Base-by-base conservation (phyloP, 2,797 vertebrate genomes). In the Artibeus lituratus region DNA sequence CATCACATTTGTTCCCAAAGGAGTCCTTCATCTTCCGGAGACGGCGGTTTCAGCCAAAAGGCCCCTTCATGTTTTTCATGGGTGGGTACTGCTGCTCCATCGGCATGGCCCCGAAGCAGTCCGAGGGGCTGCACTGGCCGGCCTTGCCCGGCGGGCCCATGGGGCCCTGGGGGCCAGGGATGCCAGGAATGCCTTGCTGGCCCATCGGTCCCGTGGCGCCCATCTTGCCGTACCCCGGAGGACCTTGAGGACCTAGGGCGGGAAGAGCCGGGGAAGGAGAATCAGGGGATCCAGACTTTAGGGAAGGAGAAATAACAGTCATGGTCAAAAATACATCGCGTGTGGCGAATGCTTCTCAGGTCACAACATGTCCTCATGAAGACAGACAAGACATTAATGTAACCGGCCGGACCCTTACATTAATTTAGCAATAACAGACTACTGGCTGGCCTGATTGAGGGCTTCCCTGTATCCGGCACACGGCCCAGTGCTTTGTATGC, bases 151-250 rank as follows among this genome's bases (percentile, higher is more conserved):
- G 99, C 3, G 98, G 94, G 53, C 99, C 99, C 2, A 98, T 69
- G 9, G 98, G 93, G 0, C 99, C 99, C 0, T 99, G 98, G 4
- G 99, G 97, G 0, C 99, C 99, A 1, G 99, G 99, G 80, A 99
- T 98, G 0, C 99, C 99, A 0, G 99, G 99, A 90, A 99, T 99
- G 26, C 99, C 99, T 98, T 99, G 99, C 92, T 99, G 99, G 47
- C 99, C 99, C 95, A 99, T 99, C 0, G 99, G 94, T 53, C 99
- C 99, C 0, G 99, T 98, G 19, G 99, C 98, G 0, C 99, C 99
- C 97, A 99, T 99, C 98, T 99, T 99, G 73, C 99, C 99, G 0
- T 99, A 99, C 59, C 99, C 99, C 10, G 98, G 99, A 53, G 99
- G 98, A 3, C 99, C 99, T 29, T 99, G 99, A 62, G 99, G 95